Conservation (phyloP, 2,113 vertebrate species). For the Phalacrocorax aristotelis region DNA sequence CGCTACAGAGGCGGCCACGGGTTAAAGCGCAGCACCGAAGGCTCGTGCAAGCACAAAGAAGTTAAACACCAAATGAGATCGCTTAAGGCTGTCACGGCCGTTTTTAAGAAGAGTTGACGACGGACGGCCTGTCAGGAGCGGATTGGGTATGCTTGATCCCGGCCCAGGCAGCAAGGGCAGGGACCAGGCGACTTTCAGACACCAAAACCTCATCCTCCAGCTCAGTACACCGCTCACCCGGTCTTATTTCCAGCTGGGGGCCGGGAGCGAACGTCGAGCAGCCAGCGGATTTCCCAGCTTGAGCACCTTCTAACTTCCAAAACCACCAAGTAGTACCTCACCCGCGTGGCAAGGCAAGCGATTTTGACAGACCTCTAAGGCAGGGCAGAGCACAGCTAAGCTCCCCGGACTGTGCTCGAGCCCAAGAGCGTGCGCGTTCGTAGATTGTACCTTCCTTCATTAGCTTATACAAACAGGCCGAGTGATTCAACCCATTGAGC, state of each 20-base stretch:
- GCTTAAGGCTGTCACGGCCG: not conserved
- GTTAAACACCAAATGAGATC: fast-evolving
- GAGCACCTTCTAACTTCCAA: too few species aligned
- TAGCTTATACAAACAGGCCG: not conserved
- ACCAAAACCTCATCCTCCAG: too few species aligned
- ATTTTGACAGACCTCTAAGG: too few species aligned
- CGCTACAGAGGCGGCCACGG: fast-evolving
- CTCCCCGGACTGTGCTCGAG: not conserved
- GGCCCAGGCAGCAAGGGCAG: not conserved
- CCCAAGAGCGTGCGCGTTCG: fast-evolving
- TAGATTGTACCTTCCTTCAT: fast-evolving
- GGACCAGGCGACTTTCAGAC: not conserved
- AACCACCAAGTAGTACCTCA: fast-evolving
- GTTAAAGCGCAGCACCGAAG: fast-evolving
- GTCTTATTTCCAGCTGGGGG: too few species aligned
- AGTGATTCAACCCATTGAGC: not conserved
- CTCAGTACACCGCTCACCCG: not conserved
- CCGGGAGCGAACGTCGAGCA: fast-evolving
- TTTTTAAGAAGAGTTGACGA: fast-evolving
- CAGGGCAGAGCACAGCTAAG: too few species aligned
- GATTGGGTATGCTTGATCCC: fast-evolving
- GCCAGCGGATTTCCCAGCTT: not conserved
- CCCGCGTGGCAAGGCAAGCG: too few species aligned
- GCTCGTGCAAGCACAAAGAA: fast-evolving
- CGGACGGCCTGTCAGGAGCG: not conserved